Base-by-base conservation (phyloP, 53 echinoderm and acorn worm genomes). In the Holothuria scabra region DNA sequence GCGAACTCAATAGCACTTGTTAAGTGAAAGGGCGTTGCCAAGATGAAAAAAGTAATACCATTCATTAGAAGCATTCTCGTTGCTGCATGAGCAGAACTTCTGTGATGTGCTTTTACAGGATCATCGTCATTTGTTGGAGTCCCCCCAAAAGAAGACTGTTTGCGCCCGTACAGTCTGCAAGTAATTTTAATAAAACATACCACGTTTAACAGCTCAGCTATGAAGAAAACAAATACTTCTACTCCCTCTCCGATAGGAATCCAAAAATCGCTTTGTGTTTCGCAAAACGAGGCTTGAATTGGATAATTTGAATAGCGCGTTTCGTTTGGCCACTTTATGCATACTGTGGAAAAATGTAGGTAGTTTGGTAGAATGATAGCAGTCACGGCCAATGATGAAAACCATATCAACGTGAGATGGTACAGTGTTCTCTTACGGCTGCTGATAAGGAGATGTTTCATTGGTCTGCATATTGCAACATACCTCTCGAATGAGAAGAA, bases 31-130 rank as follows among this genome's bases (percentile, higher is more conserved):
- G 67, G 67, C 8, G 67, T 67, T 24, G 35, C 30, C 8, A 67
- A 67, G 8, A 67, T 10, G 30, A 67, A 67, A 35, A 67, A 67
- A 32, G 29, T 19, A 67, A 67, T 67, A 8, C 67, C 67, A 67
- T 67, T 67, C 23, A 67, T 35, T 8, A 67, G 30, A 32, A 67
- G 67, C 67, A 67, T 67, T 7, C 67, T 8, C 30, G 67, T 30
- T 25, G 67, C 67, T 7, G 67, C 67, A 29, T 32, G 30, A 12
- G 67, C 67, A 5, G 67, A 67, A 6, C 2, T 67, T 29, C 67
- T 67, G 20, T 29, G 67, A 3, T 29, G 67, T 14, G 25, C 6
- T 28, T 14, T 29, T 20, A 24, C 34, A 30, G 67, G 31, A 31
- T 67, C 31, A 20, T 29, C 33, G 11, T 19, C 30, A 35, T 9